Conservation (phyloP, 2,113 vertebrate species). For the Lontra canadensis region DNA sequence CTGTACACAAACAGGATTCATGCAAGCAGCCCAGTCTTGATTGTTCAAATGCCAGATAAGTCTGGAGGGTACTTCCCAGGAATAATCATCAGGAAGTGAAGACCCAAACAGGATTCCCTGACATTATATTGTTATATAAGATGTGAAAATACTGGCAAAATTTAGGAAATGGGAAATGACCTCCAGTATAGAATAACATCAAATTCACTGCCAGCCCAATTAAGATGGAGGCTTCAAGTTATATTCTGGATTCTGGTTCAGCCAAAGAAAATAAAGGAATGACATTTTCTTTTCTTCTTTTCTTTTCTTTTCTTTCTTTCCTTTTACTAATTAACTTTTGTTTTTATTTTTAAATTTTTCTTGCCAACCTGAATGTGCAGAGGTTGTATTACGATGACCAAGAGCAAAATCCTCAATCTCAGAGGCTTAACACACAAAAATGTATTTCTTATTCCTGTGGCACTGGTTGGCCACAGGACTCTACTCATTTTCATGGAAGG, state of each 20-base stretch:
- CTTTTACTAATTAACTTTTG: not conserved
- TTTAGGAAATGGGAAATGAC: not conserved
- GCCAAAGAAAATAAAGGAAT: not conserved
- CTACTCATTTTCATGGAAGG: fast-evolving
- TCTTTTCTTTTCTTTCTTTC: not conserved
- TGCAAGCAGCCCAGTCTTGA: not conserved
- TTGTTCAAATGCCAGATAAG: not conserved
- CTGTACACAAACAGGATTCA: not conserved
- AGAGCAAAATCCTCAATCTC: not conserved
- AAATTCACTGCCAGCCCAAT: not conserved
- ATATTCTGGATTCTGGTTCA: not conserved
- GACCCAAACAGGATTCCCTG: not conserved
- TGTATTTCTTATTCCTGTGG: not conserved
- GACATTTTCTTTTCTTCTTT: no score
- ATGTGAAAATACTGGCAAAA: not conserved
- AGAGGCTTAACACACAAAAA: not conserved
- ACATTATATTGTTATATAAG: not conserved
- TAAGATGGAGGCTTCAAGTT: not conserved
- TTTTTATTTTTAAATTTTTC: not conserved
- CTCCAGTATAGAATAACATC: not conserved
- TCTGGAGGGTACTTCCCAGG: not conserved
- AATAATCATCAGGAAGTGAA: not conserved
- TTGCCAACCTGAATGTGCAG: not conserved
- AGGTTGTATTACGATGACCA: not conserved
- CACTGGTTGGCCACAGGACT: not conserved